Base-by-base conservation (phyloP, 2,113 vertebrate genomes). In the Calonectris borealis region DNA sequence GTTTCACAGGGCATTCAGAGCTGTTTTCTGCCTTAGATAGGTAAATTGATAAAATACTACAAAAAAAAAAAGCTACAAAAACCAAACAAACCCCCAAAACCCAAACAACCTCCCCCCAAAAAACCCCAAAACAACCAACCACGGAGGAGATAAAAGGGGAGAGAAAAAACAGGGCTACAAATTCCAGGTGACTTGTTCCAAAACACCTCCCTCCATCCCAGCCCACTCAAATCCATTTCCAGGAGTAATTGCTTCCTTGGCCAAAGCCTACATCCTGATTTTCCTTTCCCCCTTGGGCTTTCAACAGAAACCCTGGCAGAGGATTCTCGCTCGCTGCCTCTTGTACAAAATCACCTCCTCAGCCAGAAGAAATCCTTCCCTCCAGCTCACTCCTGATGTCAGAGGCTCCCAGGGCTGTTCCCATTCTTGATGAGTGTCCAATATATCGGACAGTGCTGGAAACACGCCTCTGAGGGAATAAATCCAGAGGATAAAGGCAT, bases 201-300 rank as follows among this genome's bases (percentile, higher is more conserved):
- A 90, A 96, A 93, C 42, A 72, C 25, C 66, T 91, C 68, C 24
- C 60, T 91, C 75, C 32, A 80, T 66, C 52, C 44, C 89, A 96
- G 75, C 89, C 91, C 69, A 95, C 94, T 94, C 85, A 92, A 96
- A 95, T 88, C 86, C 87, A 85, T 90, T 96, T 96, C 65, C 60
- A 97, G 76, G 51, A 83, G 55, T 88, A 94, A 95, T 52, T 94
- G 62, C 49, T 95, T 93, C 88, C 81, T 91, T 83, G 84, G 52
- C 65, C 54, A 89, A 85, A 36, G 73, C 20, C 62, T 91, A 87
- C 91, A 97, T 95, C 94, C 94, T 96, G 83, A 92, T 65, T 93
- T 96, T 65, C 27, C 54, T 42, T 87, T 65, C 25, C 29, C 65
- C 20, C 10, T 36, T 40, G 60, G 78, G 78, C 70, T 94, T 93